Evolutionary conservation across 2,888 invertebrate species (phyloP).

Genomic region (Lacanobia oleracea): DNA sequence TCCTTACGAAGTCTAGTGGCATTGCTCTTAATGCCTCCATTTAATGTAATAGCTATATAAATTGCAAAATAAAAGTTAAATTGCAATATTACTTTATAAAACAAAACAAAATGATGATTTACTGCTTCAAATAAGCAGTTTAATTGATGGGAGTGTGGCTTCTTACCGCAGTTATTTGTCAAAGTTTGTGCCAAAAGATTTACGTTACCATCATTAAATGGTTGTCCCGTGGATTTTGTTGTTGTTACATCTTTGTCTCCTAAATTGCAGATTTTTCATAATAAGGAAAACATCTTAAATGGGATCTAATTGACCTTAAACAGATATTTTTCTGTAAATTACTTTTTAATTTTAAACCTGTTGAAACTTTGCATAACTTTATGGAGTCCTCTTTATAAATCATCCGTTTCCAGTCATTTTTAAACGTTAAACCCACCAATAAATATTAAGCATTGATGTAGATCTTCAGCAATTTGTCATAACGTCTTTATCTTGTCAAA

Average conservation of each 20-base stretch:
- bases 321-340: not conserved
- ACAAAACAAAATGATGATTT: slow-evolving; percentile 61
- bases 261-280: not conserved
- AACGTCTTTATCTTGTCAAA: slow-evolving; percentile 75
- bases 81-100: slow-evolving; percentile 62
- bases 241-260: not conserved
- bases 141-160: slow-evolving; percentile 44
- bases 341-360: no score
- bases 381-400: not conserved
- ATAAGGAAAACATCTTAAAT: not conserved
- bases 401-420: not conserved
- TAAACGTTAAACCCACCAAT: slow-evolving; percentile 29
- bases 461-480: slow-evolving; percentile 77
- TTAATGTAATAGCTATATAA: slow-evolving; percentile 68
- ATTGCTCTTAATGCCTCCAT: slow-evolving; percentile 68
- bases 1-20: slow-evolving; percentile 65
- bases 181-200: slow-evolving; percentile 38
- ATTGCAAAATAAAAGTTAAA: slow-evolving; percentile 66
- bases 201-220: slow-evolving; percentile 32
- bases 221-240: not conserved
- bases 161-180: slow-evolving; percentile 49
- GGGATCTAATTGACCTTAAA: no score
- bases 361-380: not conserved
- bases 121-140: slow-evolving; percentile 39
- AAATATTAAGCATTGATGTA: slow-evolving; percentile 56